These are phyloP conservation scores for Dryas iulia DNA, from an alignment of 1,140 invertebrate species.

Conservation along the genomic window DNA sequence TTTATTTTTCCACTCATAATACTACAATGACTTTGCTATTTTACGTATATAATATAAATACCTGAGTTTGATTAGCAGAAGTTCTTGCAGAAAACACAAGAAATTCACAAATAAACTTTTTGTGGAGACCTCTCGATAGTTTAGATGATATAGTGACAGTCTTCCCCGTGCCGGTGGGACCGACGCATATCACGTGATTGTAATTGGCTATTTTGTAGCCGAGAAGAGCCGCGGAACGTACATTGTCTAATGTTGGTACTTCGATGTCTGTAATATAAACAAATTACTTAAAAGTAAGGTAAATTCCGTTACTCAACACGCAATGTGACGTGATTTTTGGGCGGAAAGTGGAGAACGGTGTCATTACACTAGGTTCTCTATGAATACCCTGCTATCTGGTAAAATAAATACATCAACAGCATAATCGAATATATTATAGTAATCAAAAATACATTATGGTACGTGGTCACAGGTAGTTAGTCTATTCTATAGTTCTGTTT, in stretches of 20 bases:
- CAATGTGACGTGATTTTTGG: no score
- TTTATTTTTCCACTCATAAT: no score
- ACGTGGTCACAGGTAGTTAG: no score
- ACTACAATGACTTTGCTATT: no score
- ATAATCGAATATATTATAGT: no score
- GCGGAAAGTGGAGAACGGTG: no score
- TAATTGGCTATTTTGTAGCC: slow-evolving; percentile 82
- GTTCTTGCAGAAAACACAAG: slow-evolving; percentile 91
- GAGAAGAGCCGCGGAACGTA: slow-evolving; percentile 86
- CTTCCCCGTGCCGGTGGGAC: slow-evolving; percentile 92
- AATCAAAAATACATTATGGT: no score
- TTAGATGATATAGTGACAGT: slow-evolving; percentile 87
- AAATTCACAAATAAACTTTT: slow-evolving; percentile 87
- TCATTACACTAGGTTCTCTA: no score
- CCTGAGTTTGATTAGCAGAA: slow-evolving; percentile 89
- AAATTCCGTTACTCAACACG: no score
- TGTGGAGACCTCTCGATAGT: slow-evolving; percentile 82
- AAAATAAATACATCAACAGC: no score
- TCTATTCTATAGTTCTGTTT: no score
- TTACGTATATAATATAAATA: slow-evolving; percentile 55
- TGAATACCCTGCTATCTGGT: no score
- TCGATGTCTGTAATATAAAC: slow-evolving; percentile 73
- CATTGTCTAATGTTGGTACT: slow-evolving; percentile 92
- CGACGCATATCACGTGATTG: slow-evolving; percentile 86
- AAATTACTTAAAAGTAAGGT: slow-evolving; percentile 8